Percentiles rank a stretch among this genome's conserved stretches.
Conservation (phyloP, 2,113 vertebrate species). For the Myotis yumanensis region DNA sequence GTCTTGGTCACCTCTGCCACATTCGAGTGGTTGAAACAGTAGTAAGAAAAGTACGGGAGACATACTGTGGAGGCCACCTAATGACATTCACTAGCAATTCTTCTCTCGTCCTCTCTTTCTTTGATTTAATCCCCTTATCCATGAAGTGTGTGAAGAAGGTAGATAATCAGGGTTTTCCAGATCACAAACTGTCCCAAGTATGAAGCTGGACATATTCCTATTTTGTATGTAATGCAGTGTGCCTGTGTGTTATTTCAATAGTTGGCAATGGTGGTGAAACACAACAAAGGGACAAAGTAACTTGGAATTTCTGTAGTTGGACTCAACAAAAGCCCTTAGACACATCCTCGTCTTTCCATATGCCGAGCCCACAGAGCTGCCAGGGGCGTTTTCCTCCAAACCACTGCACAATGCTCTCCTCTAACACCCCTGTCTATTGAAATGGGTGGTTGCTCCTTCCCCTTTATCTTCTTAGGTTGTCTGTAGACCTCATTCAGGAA, state of each 20-base stretch:
- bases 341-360: neutral
- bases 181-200: neutral
- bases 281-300: neutral
- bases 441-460: neutral
- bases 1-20: neutral
- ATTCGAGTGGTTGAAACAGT: neutral
- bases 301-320: neutral
- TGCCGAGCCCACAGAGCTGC: neutral
- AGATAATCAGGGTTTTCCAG: neutral
- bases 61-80: neutral
- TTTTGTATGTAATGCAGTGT: neutral
- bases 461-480: neutral
- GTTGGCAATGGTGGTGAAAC: neutral
- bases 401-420: neutral
- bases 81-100: neutral
- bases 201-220: neutral
- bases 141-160: neutral
- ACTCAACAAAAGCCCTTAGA: neutral
- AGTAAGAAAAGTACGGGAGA: neutral
- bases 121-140: neutral
- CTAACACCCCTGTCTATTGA: neutral
- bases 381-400: neutral
- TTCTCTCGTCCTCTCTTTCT: neutral
- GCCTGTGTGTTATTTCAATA: neutral
- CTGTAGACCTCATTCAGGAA: neutral